phyloP scores from a whole-genome alignment of 1,140 invertebrate genomes.

The Ostrea edulis region DNA sequence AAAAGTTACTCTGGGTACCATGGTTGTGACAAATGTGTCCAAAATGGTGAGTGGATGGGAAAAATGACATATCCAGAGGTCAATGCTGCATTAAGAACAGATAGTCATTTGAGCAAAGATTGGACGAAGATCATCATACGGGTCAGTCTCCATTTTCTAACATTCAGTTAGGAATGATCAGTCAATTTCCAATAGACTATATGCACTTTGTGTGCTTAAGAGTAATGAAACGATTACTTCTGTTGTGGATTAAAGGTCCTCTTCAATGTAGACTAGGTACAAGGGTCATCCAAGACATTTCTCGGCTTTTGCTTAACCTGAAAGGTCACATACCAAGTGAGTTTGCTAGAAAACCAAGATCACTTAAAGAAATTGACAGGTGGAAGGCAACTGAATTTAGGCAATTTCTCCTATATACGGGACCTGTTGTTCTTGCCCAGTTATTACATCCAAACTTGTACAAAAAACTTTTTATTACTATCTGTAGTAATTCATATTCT shows the following conservation, averaged over 20 bases:
- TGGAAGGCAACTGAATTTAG: conserved; percentile 81
- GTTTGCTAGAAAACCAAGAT: conserved; percentile 76
- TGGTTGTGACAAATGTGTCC: conserved; percentile 45
- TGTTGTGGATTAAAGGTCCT: conserved; percentile 38
- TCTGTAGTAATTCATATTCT: conserved; percentile 75
- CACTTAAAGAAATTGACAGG: conserved; percentile 70
- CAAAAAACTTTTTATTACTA: conserved; percentile 77
- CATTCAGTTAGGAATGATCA: conserved; percentile 41
- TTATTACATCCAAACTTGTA: conserved; percentile 67
- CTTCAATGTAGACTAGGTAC: not conserved
- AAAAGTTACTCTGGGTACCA: conserved; percentile 48
- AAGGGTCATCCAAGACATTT: conserved; percentile 11
- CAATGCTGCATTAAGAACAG: not conserved
- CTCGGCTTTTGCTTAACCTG: not conserved
- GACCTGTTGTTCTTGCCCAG: conserved; percentile 65
- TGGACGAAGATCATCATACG: conserved; percentile 26
- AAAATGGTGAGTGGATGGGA: conserved; percentile 17
- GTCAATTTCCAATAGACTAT: conserved; percentile 49
- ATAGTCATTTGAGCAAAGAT: not conserved
- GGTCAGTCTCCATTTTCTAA: conserved; percentile 15
- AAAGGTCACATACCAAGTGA: conserved; percentile 66
- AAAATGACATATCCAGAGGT: conserved; percentile 42
- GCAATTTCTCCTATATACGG: conserved; percentile 79
- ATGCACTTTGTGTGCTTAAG: conserved; percentile 42
- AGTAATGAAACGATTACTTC: conserved; percentile 39